Evolutionary conservation across 2,797 vertebrate genomes (phyloP), one percentile per base, ranked within the genome.

Genomic region (Spinus olivaceus): DNA sequence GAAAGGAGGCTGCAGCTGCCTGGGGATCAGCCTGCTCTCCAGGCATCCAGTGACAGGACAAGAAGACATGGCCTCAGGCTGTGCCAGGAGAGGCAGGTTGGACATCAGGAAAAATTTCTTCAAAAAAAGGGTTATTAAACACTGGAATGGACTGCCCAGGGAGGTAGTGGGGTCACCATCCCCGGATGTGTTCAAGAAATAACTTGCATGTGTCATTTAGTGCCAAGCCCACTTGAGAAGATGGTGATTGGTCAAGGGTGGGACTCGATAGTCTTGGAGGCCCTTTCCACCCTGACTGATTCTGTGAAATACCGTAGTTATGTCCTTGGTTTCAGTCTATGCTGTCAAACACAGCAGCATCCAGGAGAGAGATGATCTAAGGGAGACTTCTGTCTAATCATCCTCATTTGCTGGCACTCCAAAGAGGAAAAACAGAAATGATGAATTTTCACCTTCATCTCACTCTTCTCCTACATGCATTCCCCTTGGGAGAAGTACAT

Each of bases 201-300:
- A 0, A 30, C 28, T 70, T 33, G 49, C 17, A 56, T 41, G 9
- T 37, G 22, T 41, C 20, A 61, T 47, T 61, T 54, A 61, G 27
- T 49, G 35, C 25, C 15, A 37, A 61, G 12, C 35, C 25, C 13
- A 27, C 14, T 35, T 49, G 63, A 76, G 13, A 63, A 33, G 21
- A 37, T 30, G 8, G 16, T 22, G 37, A 14, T 11, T 37, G 21
- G 28, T 39, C 37, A 33, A 46, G 64, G n/a, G 23, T 20, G 64
- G 50, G 37, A 51, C 37, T 83, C 0, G 0, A 56, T 56, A 2
- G 12, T 20, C 18, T 57, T 32, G 39, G 30, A 46, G 2, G 2
- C 9, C 7, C 27, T 71, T 77, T 89, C 28, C 37, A 64, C 8
- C 21, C 6, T 35, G 46, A 50, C 8, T n/a, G 35, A 63, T 56